A percentile compares a stretch with the other conserved stretches of the same genome.
phyloP scores from a whole-genome alignment of 1,140 invertebrate genomes.

The Tigriopus japonicus region DNA sequence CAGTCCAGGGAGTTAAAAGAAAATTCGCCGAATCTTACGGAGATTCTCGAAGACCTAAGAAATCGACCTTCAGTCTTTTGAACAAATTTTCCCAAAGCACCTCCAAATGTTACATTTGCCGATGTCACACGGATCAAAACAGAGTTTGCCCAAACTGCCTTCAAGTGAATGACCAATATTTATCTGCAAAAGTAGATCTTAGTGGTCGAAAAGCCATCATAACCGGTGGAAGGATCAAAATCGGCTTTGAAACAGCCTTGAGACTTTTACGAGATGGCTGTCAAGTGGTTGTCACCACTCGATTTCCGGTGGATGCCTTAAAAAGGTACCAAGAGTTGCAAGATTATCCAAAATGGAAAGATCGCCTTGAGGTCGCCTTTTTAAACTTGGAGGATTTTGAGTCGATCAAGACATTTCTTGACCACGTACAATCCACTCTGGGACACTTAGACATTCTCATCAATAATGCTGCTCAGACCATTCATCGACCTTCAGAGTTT shows the following conservation, averaged over 20 bases:
- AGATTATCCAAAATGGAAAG: conserved; percentile 16
- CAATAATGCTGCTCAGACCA: conserved; percentile 19
- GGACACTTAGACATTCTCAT: conserved; percentile 18
- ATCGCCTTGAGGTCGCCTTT: conserved; percentile 15
- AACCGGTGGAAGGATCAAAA: conserved; percentile 19
- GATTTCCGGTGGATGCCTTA: conserved; percentile 18
- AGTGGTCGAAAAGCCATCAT: conserved; percentile 16
- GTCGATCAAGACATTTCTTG: conserved; percentile 14
- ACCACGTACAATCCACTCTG: conserved; percentile 2
- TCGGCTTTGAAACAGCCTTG: conserved; percentile 17
- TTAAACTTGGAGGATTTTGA: conserved; percentile 15
- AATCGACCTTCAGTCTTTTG: no score
- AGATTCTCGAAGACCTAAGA: no score
- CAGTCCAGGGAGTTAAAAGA: no score
- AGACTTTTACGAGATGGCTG: conserved; percentile 16
- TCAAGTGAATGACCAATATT: no score
- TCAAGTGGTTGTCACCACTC: conserved; percentile 16
- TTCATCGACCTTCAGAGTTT: conserved; percentile 14
- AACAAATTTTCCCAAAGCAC: no score
- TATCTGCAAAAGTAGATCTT: neutral
- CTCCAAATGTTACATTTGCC: no score
- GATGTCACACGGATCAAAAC: no score
- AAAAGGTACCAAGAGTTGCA: conserved; percentile 12
- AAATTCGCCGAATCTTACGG: no score
- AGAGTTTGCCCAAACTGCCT: no score